phyloP scores from a whole-genome alignment of 2,888 invertebrate genomes.

The Drosophila meridiana region DNA sequence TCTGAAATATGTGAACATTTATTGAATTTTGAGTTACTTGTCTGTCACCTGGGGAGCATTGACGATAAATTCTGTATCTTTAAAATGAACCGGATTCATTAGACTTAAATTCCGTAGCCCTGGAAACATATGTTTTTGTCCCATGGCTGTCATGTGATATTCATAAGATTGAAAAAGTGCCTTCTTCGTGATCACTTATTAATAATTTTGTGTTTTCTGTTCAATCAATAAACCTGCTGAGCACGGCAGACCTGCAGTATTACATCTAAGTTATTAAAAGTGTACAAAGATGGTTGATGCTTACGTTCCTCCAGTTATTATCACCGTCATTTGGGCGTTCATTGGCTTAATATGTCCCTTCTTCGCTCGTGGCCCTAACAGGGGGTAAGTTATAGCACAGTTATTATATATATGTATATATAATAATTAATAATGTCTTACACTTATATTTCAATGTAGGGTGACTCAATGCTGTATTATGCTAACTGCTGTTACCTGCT shows the following conservation, averaged over 20 bases:
- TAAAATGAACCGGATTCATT: conserved; percentile 13
- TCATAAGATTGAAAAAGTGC: conserved; percentile 64
- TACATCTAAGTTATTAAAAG: conserved; percentile 26
- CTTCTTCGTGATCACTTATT: conserved; percentile 63
- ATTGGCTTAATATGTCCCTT: conserved; percentile 83
- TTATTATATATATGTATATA: background rate
- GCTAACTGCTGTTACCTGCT: conserved; percentile 83
- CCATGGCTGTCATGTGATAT: conserved; percentile 78
- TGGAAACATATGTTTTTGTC: conserved; percentile 52
- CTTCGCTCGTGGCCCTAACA: conserved; percentile 83
- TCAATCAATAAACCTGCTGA: conserved; percentile 40
- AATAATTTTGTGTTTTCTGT: conserved; percentile 34
- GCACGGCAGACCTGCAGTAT: conserved; percentile 57
- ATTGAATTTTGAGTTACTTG: background rate
- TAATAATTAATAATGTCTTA: background rate
- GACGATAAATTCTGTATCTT: background rate
- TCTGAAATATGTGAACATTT: background rate
- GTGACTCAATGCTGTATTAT: conserved; percentile 84
- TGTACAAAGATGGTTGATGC: conserved; percentile 77
- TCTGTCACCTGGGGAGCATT: background rate
- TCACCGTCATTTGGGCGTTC: conserved; percentile 82
- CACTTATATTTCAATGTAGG: conserved; percentile 49
- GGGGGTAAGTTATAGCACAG: conserved; percentile 73
- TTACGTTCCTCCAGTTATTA: conserved; percentile 78
- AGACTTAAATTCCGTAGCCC: conserved; percentile 23